Base-by-base conservation (phyloP, 2,888 invertebrate genomes). In the Phragmatobia fuliginosa region DNA sequence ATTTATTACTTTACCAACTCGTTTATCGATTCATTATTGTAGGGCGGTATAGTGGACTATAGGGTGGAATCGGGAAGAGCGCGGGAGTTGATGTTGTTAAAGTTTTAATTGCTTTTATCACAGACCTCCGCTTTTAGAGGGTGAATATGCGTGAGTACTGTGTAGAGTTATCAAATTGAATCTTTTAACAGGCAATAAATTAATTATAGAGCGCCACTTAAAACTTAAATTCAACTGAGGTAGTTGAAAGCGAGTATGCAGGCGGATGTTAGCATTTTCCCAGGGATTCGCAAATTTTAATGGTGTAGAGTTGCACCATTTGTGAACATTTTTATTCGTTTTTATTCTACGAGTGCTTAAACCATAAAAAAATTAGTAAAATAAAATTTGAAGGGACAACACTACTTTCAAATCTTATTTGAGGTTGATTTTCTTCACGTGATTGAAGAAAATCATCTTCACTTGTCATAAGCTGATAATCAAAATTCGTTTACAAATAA, bases 81-180 rank as follows among this genome's bases (percentile, higher is more conserved):
- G 84, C 83, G 85, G 86, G 87, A 90, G 87, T 86, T 87, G 87
- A 90, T 91, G 89, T 82, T 90, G 90, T 90, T 91, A 91, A 92
- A 94, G 91, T 93, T 93, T 93, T 92, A 94, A 93, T 94, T 93
- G 93, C 92, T 92, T 93, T 92, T 92, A 92, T 91, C 90, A 88
- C 85, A 87, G 89, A 85, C 87, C 85, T 89, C 87, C 87, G 89
- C 90, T 90, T 91, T 91, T 88, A 90, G 88, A 88, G 88, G 84
- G 85, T 83, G 87, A 87, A 90, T 89, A 89, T 89, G 91, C 88
- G 89, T 90, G 85, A 84, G 85, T 68, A 86, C 87, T 87, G 86
- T 85, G 83, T 84, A 84, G 68, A 80, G 88, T 90, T 92, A 89
- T 90, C 85, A 87, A 90, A 90, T 91, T 92, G 87, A 90, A 91